phyloP scores from a whole-genome alignment of 1,140 invertebrate genomes.

The Augochlora pura region DNA sequence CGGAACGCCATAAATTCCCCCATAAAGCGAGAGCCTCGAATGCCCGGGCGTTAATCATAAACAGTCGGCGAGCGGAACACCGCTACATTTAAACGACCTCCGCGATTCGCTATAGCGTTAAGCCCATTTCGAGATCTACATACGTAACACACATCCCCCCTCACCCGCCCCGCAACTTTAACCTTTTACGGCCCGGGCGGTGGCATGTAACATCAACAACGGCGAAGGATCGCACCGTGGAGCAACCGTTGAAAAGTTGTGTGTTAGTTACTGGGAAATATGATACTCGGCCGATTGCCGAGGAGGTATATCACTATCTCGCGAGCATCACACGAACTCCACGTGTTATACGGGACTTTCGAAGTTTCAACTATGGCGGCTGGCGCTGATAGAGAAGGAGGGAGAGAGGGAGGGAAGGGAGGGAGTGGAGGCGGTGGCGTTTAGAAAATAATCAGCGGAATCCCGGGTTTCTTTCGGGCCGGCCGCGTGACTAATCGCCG shows the following conservation, averaged over 20 bases:
- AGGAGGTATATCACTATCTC: conserved; percentile 42
- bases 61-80: not conserved
- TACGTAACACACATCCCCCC: too few species aligned
- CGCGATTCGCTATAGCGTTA: not conserved
- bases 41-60: too few species aligned
- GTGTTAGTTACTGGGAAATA: conserved; percentile 36
- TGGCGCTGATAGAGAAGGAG: conserved; percentile 5
- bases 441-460: conserved; percentile 26
- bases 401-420: too few species aligned
- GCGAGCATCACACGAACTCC: conserved; percentile 43
- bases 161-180: conserved; percentile 8
- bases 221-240: conserved; percentile 24
- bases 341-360: conserved; percentile 36
- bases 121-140: not conserved
- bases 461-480: not conserved
- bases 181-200: not conserved
- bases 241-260: conserved; percentile 46
- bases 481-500: conserved; percentile 40
- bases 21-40: too few species aligned
- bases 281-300: conserved; percentile 31
- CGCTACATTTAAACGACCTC: conserved; percentile 16
- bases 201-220: conserved; percentile 4
- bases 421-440: too few species aligned
- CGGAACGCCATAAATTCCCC: too few species aligned
- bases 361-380: conserved; percentile 16